Conservation (phyloP, 1,140 invertebrate species). For the Cydia pomonella region DNA sequence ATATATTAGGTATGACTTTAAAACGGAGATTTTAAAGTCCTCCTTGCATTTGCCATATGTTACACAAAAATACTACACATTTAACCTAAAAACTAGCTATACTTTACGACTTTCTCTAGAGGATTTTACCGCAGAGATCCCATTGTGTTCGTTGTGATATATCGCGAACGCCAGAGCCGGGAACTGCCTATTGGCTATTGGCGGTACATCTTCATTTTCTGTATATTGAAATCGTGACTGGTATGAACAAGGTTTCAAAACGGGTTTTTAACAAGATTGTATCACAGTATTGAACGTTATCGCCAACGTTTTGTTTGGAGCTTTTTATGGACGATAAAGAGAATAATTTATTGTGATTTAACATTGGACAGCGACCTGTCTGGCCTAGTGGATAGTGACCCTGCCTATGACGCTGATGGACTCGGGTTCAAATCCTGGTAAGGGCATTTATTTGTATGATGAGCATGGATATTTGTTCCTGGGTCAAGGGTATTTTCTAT, state of each 20-base stretch:
- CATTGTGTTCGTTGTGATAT: conserved; percentile 31
- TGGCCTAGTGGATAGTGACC: no score
- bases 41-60: no score
- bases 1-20: no score
- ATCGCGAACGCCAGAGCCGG: conserved; percentile 21
- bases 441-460: no score
- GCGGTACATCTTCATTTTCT: conserved; percentile 27
- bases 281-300: conserved; percentile 15
- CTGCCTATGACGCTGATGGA: no score
- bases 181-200: conserved; percentile 11
- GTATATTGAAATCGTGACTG: conserved; percentile 31
- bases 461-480: no score
- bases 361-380: no score
- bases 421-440: no score
- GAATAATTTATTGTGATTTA: no score
- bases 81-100: not conserved
- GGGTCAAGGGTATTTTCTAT: no score
- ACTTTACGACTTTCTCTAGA: conserved; percentile 17
- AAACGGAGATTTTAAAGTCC: no score
- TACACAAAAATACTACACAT: no score
- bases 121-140: not conserved
- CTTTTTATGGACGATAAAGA: not conserved
- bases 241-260: conserved; percentile 33
- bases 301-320: not conserved
- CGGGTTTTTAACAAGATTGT: conserved; percentile 16